Conservation (phyloP, 2,888 invertebrate genomes). For the Drymonia ruficornis region DNA sequence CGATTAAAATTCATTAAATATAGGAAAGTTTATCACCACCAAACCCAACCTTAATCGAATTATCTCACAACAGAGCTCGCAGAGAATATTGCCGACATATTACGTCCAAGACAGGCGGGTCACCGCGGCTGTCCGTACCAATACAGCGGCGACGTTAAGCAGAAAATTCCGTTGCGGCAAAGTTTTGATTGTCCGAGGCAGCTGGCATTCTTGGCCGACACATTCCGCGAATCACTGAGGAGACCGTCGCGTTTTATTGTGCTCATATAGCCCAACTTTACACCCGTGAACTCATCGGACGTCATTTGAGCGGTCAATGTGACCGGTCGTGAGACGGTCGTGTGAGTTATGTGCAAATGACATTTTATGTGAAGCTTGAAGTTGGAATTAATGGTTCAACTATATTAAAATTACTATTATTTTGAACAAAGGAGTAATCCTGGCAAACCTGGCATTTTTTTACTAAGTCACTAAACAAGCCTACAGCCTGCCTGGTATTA, state of each 20-base stretch:
- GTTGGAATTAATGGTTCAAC: neutral
- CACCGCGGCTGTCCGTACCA: slow-evolving; percentile 58
- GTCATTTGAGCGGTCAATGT: slow-evolving; percentile 53
- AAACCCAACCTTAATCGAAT: slow-evolving; percentile 26
- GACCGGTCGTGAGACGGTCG: slow-evolving; percentile 14
- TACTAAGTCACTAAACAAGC: too few relatives aligned
- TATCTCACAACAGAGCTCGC: slow-evolving; percentile 23
- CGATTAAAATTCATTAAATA: slow-evolving; percentile 4
- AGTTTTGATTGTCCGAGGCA: slow-evolving; percentile 85
- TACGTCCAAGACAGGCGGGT: slow-evolving; percentile 52
- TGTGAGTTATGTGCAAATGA: neutral
- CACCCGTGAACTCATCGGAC: slow-evolving; percentile 62
- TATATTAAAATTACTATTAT: neutral
- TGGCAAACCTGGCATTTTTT: too few relatives aligned
- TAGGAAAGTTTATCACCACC: neutral
- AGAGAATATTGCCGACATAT: slow-evolving; percentile 30
- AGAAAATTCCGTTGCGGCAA: slow-evolving; percentile 79
- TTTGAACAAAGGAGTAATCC: too few relatives aligned
- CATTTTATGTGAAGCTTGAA: neutral
- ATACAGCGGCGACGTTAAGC: slow-evolving; percentile 72
- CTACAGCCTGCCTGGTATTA: too few relatives aligned
- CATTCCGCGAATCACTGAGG: slow-evolving; percentile 70
- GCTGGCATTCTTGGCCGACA: slow-evolving; percentile 80
- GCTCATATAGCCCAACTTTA: slow-evolving; percentile 70
- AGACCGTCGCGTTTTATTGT: slow-evolving; percentile 75